Conservation (phyloP, 2,888 invertebrate genomes). For the Molorchus minor region DNA sequence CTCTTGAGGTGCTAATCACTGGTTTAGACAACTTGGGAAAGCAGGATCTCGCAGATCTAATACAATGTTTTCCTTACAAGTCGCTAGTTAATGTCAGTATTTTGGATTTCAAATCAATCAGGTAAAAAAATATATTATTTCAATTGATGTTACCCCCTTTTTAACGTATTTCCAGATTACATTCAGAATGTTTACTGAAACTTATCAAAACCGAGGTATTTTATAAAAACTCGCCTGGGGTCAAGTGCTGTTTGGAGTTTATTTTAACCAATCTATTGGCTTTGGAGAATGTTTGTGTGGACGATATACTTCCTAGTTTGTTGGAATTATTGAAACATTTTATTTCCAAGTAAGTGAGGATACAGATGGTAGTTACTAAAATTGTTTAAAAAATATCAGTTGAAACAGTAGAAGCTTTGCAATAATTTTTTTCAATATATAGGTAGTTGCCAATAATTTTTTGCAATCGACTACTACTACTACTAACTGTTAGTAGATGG, state of each 20-base stretch:
- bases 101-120: slow-evolving; percentile 28
- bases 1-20: slow-evolving; percentile 13
- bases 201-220: slow-evolving; percentile 33
- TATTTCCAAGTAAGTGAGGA: slow-evolving; percentile 31
- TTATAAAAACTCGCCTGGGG: slow-evolving; percentile 26
- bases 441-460: too few species aligned
- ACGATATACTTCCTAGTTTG: slow-evolving; percentile 28
- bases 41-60: slow-evolving; percentile 18
- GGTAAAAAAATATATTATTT: slow-evolving; percentile 17
- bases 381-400: too few species aligned
- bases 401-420: too few species aligned
- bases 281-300: slow-evolving; percentile 26
- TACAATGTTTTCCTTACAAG: slow-evolving; percentile 31
- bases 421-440: too few species aligned
- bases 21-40: slow-evolving; percentile 7
- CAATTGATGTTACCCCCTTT: background rate
- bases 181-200: slow-evolving; percentile 29
- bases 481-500: too few species aligned
- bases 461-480: too few species aligned
- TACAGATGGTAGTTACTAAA: background rate
- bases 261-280: slow-evolving; percentile 23
- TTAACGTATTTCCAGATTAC: slow-evolving; percentile 32
- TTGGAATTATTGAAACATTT: slow-evolving; percentile 32
- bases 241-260: slow-evolving; percentile 33
- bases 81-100: slow-evolving; percentile 32